These are phyloP conservation scores for Gallinago media DNA, from an alignment of 2,113 vertebrate species.

Conservation along the genomic window DNA sequence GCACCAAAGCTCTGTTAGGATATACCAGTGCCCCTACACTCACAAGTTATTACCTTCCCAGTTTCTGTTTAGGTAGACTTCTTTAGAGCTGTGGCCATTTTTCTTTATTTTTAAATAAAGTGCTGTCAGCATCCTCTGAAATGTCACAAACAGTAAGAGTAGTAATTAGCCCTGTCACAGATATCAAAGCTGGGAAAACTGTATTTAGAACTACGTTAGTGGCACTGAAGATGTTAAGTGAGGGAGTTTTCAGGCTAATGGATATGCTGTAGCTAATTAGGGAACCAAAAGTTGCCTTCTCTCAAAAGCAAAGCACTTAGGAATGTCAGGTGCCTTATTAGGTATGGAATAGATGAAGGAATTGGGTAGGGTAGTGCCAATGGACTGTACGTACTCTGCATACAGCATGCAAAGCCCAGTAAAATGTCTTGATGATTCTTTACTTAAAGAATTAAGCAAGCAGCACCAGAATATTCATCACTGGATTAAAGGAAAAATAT, in stretches of 20 bases:
- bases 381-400: not conserved
- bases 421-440: not conserved
- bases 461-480: not conserved
- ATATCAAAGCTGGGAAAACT: not conserved
- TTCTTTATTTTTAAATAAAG: not conserved
- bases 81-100: not conserved
- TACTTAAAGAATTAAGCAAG: not conserved
- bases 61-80: not conserved
- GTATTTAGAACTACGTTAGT: not conserved
- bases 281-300: not conserved
- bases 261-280: not conserved
- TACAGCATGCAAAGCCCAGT: not conserved
- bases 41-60: not conserved
- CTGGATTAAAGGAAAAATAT: not conserved
- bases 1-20: not conserved
- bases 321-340: not conserved
- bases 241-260: not conserved
- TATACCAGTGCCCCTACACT: not conserved
- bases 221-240: not conserved
- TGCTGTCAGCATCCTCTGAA: not conserved
- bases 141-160: not conserved
- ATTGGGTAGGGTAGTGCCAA: not conserved
- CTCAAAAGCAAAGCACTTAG: not conserved
- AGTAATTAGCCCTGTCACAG: not conserved
- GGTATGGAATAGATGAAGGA: not conserved